These are phyloP conservation scores for Drosophila mayaguana DNA, from an alignment of 2,888 invertebrate species.

Conservation along the genomic window DNA sequence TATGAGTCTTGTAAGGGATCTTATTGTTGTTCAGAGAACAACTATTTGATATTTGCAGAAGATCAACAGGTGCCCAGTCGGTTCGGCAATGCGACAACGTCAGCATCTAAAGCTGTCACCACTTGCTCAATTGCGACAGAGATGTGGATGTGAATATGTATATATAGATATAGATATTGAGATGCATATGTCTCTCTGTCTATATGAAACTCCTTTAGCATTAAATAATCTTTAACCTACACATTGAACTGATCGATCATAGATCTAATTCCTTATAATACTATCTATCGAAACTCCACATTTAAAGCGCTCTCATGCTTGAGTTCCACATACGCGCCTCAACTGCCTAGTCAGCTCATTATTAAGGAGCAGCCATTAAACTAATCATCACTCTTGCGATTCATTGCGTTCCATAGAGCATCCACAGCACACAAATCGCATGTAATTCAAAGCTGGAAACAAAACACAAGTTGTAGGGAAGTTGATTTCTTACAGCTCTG, in stretches of 20 bases:
- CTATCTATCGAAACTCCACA: not conserved
- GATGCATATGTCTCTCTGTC: not conserved
- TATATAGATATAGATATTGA: not conserved
- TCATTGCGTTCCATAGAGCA: not conserved
- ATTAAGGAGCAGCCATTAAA: not conserved
- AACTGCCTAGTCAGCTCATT: not conserved
- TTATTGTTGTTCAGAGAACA: constrained; percentile 61
- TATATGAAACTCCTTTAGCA: not conserved
- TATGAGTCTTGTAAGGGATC: constrained; percentile 56
- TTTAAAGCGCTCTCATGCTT: too few species aligned
- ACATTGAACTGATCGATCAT: not conserved
- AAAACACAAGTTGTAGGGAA: constrained; percentile 41
- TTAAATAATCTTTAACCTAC: not conserved
- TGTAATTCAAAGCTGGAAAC: constrained; percentile 15
- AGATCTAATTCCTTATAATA: not conserved
- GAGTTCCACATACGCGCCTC: not conserved
- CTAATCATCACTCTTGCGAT: not conserved
- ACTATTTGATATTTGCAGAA: constrained; percentile 69
- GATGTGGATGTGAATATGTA: not conserved
- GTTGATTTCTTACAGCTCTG: constrained; percentile 54
- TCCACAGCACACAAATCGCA: constrained; percentile 6
- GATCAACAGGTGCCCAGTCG: constrained; percentile 69
- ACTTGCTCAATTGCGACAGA: constrained; percentile 38
- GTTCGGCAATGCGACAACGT: constrained; percentile 46
- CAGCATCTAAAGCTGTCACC: constrained; percentile 43